Evolutionary conservation across 2,888 invertebrate genomes (phyloP).

Genomic region (Trichopria drosophilae): DNA sequence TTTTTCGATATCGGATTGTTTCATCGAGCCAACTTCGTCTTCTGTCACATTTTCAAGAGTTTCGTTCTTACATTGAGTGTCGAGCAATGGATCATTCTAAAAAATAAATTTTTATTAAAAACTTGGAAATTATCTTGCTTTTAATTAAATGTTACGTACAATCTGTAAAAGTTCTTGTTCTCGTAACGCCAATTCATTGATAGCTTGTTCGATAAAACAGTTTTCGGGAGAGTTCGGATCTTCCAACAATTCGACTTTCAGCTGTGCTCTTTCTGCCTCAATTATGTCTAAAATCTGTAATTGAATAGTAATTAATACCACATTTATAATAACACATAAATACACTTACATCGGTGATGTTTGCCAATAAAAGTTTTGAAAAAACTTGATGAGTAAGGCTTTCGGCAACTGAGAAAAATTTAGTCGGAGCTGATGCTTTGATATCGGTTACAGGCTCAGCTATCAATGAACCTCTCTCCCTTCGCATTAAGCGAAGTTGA

Average conservation of each 20-base stretch:
- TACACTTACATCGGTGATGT: constrained; percentile 65
- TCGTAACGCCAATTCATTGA: constrained; percentile 68
- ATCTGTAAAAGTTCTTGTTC: constrained; percentile 39
- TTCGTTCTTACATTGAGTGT: no score
- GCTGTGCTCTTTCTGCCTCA: constrained; percentile 70
- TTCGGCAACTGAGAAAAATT: constrained; percentile 59
- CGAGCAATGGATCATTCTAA: no score
- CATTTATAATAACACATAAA: constrained; percentile 13
- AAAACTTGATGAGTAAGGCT: constrained; percentile 64
- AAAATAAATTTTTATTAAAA: no score
- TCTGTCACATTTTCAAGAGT: no score
- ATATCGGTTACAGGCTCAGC: constrained; percentile 61
- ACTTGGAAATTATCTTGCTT: no score
- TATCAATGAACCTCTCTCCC: constrained; percentile 69
- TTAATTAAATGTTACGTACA: no score
- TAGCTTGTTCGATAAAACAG: constrained; percentile 83
- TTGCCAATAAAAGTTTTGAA: constrained; percentile 78
- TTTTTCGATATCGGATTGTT: no score
- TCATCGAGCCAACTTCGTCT: no score
- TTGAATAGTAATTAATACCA: constrained; percentile 15
- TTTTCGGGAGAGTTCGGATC: constrained; percentile 80
- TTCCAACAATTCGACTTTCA: constrained; percentile 61
- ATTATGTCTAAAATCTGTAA: constrained; percentile 70
- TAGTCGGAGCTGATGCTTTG: constrained; percentile 44
- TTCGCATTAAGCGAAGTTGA: constrained; percentile 82